A percentile compares a stretch with the other conserved stretches of the same genome.
phyloP scores from a whole-genome alignment of 2,797 vertebrate genomes.

The Tadarida brasiliensis region DNA sequence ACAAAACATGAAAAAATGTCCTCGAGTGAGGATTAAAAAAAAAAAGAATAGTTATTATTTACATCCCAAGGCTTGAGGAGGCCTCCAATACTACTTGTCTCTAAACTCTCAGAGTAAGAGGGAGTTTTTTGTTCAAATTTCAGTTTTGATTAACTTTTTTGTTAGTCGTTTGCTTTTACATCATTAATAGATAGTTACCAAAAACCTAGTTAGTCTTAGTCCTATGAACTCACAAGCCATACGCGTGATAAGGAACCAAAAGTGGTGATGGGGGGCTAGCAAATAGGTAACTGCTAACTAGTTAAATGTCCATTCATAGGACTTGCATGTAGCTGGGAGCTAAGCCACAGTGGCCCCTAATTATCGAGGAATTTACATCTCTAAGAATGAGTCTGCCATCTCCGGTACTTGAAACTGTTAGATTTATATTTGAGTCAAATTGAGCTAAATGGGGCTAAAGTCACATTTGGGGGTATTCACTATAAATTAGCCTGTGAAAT shows the following conservation, averaged over 20 bases:
- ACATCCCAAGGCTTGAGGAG: background rate
- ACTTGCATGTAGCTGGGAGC: constrained; percentile 6
- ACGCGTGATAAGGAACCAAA: constrained; percentile 7
- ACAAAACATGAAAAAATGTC: too few species aligned
- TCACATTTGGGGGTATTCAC: constrained; percentile 77
- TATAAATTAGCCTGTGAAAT: constrained; percentile 84
- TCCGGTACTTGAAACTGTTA: constrained; percentile 67
- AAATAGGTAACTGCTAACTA: background rate
- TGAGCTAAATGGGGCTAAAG: constrained; percentile 82
- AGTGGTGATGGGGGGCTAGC: background rate
- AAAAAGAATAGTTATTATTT: background rate
- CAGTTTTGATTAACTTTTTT: background rate
- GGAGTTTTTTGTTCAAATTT: background rate
- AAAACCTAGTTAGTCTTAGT: background rate
- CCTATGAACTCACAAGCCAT: constrained; percentile 41
- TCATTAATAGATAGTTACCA: background rate
- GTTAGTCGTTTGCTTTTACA: background rate
- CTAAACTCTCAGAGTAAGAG: background rate
- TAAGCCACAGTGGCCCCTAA: constrained; percentile 50
- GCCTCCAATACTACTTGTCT: background rate
- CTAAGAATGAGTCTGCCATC: background rate
- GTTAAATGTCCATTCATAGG: constrained; percentile 61
- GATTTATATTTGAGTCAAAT: constrained; percentile 80
- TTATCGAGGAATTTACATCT: constrained; percentile 69
- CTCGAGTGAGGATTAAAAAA: too few species aligned